Evolutionary conservation across 2,888 invertebrate species (phyloP), one percentile per base, ranked within the genome.

Genomic region (Lamproptera curius): DNA sequence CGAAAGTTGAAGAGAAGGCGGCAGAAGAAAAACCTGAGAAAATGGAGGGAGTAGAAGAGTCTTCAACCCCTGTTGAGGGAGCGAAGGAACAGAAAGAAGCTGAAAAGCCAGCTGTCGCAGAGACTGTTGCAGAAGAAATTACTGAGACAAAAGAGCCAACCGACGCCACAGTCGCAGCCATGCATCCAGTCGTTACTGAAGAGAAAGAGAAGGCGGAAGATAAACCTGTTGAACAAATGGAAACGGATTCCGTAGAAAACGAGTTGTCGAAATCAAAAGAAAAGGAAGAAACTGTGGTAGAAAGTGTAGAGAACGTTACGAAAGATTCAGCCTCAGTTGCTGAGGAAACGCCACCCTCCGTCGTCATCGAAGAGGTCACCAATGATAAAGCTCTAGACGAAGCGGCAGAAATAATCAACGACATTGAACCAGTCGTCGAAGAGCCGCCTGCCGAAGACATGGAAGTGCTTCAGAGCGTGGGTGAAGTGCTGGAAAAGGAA

Each of bases 401-500:
- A 44, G 73, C 63, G 4, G 66, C 65, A 2, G 79, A 82, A 50
- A 64, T 74, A 3, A 72, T 76, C 13, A 76, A 78, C 20, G 76
- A 76, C 50, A 52, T 76, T 5, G 77, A 70, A 46, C 84, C 86
- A 0, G 64, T 86, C 1, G 66, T 85, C 0, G 82, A 85, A 54
- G 85, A 86, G 57, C 80, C 82, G 1, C 43, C 63, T 1, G 55
- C 58, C 33, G 74, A 75, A 54, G 85, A 83, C 44, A 74, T 84
- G 58, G 85, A 82, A 51, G 77, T 76, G 1, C 60, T 85, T 16
- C 72, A 80, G 56, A 82, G 77, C 53, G 84, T 76, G 13, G 80
- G 82, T 2, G 78, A 81, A 38, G 84, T 79, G 1, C 64, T 88
- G 13, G 86, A 86, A 51, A 87, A 86, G 54, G 87, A 88, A 65